A percentile compares a stretch with the other conserved stretches of the same genome.
phyloP scores from a whole-genome alignment of 2,888 invertebrate species.

The Rotaria sp. region DNA sequence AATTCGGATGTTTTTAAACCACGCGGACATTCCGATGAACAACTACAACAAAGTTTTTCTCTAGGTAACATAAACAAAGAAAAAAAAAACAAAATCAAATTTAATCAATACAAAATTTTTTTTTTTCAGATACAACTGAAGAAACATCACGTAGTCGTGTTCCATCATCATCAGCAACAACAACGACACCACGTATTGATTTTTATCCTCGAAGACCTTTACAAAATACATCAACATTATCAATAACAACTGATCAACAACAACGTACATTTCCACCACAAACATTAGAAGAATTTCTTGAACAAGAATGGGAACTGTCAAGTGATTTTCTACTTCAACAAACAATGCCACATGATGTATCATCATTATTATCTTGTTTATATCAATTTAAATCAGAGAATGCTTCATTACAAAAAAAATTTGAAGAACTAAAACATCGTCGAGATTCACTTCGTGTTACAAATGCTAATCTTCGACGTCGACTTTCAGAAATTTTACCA shows the following conservation, averaged over 20 bases:
- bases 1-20: constrained; percentile 1
- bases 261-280: neutral
- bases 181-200: neutral
- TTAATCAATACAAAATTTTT: neutral
- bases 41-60: neutral
- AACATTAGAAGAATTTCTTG: constrained; percentile 30
- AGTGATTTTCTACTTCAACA: constrained; percentile 16
- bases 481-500: constrained; percentile 3
- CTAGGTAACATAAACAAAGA: too few relatives aligned
- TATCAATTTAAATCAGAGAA: constrained; percentile 25
- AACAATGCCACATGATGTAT: constrained; percentile 25
- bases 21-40: neutral
- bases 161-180: neutral
- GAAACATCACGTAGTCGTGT: neutral
- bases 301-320: constrained; percentile 23
- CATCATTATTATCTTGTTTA: constrained; percentile 28
- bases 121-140: neutral
- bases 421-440: constrained; percentile 13
- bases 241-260: neutral
- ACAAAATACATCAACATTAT: neutral
- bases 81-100: neutral
- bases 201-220: constrained; percentile 12
- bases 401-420: neutral
- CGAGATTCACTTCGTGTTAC: neutral
- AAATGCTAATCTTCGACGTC: neutral